phyloP scores from a whole-genome alignment of 2,113 vertebrate genomes.

The Odocoileus hemionus region DNA sequence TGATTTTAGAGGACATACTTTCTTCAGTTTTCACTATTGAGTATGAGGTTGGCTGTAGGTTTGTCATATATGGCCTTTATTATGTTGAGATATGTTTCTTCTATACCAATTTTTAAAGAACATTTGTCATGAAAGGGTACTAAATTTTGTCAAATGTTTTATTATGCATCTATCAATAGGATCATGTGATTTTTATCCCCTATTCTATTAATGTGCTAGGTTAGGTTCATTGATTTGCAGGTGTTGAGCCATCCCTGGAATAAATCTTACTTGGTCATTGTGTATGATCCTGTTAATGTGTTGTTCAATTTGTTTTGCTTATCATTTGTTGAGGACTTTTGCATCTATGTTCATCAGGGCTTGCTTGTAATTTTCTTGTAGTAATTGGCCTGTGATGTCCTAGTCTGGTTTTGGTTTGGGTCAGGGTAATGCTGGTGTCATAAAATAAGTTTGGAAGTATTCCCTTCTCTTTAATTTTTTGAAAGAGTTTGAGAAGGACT shows the following conservation, averaged over 20 bases:
- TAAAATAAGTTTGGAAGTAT: neutral
- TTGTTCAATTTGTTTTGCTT: neutral
- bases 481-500: neutral
- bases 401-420: neutral
- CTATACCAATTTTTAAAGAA: neutral
- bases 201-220: neutral
- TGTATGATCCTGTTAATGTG: neutral
- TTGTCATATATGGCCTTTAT: neutral
- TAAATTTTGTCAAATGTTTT: neutral
- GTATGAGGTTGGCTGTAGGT: neutral
- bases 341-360: neutral
- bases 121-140: neutral
- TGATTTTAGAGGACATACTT: neutral
- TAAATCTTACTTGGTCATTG: neutral
- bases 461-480: neutral
- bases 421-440: neutral
- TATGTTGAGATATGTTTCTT: neutral
- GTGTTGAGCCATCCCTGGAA: neutral
- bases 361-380: neutral
- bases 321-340: neutral
- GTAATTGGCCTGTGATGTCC: neutral
- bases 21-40: neutral
- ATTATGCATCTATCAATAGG: neutral
- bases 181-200: neutral
- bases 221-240: neutral